A percentile compares a stretch with the other conserved stretches of the same genome.
Conservation (phyloP, 2,113 vertebrate species). For the Callithrix jacchus region DNA sequence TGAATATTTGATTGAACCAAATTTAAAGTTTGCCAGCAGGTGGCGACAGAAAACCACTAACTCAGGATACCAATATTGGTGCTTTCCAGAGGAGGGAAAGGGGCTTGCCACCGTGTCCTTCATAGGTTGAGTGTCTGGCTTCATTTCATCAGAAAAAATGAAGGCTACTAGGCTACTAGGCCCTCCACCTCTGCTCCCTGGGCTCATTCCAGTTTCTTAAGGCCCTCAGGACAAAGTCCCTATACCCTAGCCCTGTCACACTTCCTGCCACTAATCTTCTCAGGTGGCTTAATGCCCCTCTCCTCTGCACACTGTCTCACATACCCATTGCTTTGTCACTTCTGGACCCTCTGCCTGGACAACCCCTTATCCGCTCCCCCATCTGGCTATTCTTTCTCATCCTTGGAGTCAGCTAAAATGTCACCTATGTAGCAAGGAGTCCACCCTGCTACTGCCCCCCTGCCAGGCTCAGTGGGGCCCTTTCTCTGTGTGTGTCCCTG, state of each 20-base stretch:
- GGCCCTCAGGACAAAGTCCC: neutral
- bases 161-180: neutral
- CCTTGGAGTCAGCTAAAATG: neutral
- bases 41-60: conserved; percentile 57
- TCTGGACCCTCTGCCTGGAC: neutral
- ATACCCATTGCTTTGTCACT: neutral
- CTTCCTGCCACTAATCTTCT: neutral
- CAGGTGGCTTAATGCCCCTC: neutral
- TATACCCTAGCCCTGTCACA: neutral
- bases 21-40: conserved; percentile 60
- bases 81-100: neutral
- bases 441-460: neutral
- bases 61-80: rapidly evolving
- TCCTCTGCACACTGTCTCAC: neutral
- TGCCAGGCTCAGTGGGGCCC: neutral
- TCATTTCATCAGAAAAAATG: neutral
- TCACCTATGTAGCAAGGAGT: neutral
- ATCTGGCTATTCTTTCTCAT: neutral
- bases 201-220: neutral
- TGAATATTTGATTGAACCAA: neutral
- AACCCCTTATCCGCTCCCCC: neutral
- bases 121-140: neutral
- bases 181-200: neutral
- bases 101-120: neutral
- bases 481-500: neutral